Base-by-base conservation (phyloP, 2,113 vertebrate species). In the Rhineura floridana region DNA sequence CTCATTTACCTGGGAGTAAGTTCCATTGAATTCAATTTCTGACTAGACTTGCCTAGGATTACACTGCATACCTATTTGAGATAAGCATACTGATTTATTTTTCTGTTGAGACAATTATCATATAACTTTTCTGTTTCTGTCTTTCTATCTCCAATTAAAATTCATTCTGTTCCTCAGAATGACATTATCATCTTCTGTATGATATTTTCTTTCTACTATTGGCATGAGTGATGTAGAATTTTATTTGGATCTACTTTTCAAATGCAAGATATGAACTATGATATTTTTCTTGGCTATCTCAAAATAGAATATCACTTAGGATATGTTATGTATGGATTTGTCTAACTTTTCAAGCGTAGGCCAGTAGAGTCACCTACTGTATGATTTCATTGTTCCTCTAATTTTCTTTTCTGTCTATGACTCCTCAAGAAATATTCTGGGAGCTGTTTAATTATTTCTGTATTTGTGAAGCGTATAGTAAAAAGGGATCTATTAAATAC, bases 211-310 rank as follows among this genome's bases (percentile, higher is more conserved):
- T 63, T 92, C 88, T 91, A 83, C 86, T 95, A 3, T 88, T 92
- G 88, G 86, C n/a, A 39, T 93, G 95, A 91, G 84, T 93, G 94
- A 93, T 91, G 81, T n/a, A 85, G 95, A 80, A 79, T 94, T 95
- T 95, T 91, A 79, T 94, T 89, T 95, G 87, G 55, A 19, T 39
- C 89, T 65, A 81, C 48, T 88, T 95, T 95, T 95, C 91, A 95
- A 88, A 94, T 91, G 82, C 93, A 94, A 90, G 87, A 83, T 94
- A 46, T 7, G 86, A 93, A 52, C 84, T 86, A 84, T 92, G 92
- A 87, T 95, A 90, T 94, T 96, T 95, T 67, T 93, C 89, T 95
- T 94, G 79, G 77, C 87, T 91, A 85, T 85, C 87, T 91, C n/a
- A n/a, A 81, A 95, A 85, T 84, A 92, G 93, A 93, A 13, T 10